Base-by-base conservation (phyloP, 53 echinoderm and acorn worm species). In the Holothuria scabra region DNA sequence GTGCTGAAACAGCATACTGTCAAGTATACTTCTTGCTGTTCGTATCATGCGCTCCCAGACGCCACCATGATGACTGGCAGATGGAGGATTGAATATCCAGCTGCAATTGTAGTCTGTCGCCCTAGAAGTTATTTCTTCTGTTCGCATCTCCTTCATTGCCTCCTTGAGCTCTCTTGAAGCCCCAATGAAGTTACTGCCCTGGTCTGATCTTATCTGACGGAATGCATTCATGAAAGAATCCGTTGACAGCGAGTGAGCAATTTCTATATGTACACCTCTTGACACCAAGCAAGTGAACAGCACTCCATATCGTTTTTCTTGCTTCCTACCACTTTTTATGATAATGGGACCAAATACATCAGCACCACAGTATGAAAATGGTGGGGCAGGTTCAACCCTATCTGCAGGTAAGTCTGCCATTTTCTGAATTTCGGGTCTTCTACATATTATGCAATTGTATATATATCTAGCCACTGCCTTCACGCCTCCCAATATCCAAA, bases 201-300 rank as follows among this genome's bases (percentile, higher is more conserved):
- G 67, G 46, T 89, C 85, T 19, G 85, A 57, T 80, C 80, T 80
- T 1, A 80, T 57, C 57, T 57, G 80, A 41, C 74, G 62, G 18
- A 60, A 60, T 7, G 86, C 90, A 83, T 87, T 90, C 44, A 72
- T 72, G 72, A 89, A 89, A 12, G 85, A 89, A 32, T 85, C 85
- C 1, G 81, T 69, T 34, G 46, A 49, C 80, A 85, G 58, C 1
- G 70, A 80, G 68, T 85, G 49, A 34, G 89, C 85, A 1, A 69
- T 56, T 65, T 90, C 90, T 12, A 90, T 59, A 48, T 90, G 90
- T 5, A 90, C 86, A 59, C 86, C 60, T 19, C 86, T 56, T 13
- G 85, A 67, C n/a, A 70, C 80, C 85, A 72, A 62, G 48, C 90
- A 90, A 16, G 90, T 86, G 55, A 86, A 86, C 2, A 86, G 32